These are phyloP conservation scores for Ptychochromis oligacanthus DNA, from an alignment of 2,113 vertebrate species.

Conservation along the genomic window DNA sequence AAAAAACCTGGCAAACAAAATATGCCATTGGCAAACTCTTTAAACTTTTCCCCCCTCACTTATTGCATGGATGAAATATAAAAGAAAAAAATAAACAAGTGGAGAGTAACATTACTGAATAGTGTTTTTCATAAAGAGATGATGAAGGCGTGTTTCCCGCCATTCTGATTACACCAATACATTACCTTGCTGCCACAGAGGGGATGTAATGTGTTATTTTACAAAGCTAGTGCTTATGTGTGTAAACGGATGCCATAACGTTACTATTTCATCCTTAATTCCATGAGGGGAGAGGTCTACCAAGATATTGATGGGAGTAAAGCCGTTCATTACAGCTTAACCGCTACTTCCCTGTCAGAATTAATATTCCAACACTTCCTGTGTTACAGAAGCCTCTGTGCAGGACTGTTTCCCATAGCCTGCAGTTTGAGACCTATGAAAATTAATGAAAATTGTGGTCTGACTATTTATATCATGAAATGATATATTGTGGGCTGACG, in stretches of 20 bases:
- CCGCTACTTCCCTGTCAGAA: slow-evolving; percentile 26
- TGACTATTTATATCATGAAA: slow-evolving; percentile 47
- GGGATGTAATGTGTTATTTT: slow-evolving; percentile 20
- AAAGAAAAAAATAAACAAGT: slow-evolving; percentile 1
- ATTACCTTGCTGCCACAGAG: slow-evolving; percentile 8
- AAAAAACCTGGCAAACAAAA: neutral
- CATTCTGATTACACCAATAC: slow-evolving; percentile 43
- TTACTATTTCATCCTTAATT: neutral
- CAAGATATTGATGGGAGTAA: slow-evolving; percentile 20
- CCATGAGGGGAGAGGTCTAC: neutral
- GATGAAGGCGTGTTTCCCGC: slow-evolving; percentile 16
- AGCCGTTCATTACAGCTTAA: slow-evolving; percentile 20
- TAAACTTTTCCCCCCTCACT: neutral
- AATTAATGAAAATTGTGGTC: slow-evolving; percentile 49
- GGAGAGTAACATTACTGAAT: slow-evolving; percentile 16
- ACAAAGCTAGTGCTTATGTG: neutral
- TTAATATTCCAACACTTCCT: slow-evolving; percentile 40
- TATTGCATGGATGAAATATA: slow-evolving; percentile 1
- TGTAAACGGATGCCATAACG: neutral
- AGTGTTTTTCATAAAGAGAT: slow-evolving; percentile 32
- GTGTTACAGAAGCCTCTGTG: slow-evolving; percentile 5
- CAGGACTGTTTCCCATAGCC: slow-evolving; percentile 9
- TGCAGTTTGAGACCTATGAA: slow-evolving; percentile 15
- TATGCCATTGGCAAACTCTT: too few species aligned
- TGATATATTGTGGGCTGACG: slow-evolving; percentile 27